phyloP scores from a whole-genome alignment of 2,113 vertebrate genomes.

The Corapipo altera region DNA sequence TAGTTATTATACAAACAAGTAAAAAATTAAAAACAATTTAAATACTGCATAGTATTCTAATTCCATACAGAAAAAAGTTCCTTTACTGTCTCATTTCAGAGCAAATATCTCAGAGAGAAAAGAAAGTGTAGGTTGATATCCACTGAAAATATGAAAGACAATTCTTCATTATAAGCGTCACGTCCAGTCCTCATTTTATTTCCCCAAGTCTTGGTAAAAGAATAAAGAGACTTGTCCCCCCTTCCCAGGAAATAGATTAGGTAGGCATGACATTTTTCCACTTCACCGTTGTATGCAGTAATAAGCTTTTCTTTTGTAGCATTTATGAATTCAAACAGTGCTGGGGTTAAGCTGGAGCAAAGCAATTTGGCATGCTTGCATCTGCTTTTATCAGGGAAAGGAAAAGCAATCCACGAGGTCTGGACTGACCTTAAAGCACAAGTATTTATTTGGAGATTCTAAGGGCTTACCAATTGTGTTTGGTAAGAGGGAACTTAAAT shows the following conservation, averaged over 20 bases:
- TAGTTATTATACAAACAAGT: background rate
- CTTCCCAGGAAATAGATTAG: constrained; percentile 64
- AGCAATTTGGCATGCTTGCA: constrained; percentile 70
- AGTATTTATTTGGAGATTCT: constrained; percentile 53
- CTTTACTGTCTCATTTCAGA: background rate
- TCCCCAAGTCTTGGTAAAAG: constrained; percentile 34
- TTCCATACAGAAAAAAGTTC: background rate
- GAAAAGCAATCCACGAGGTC: constrained; percentile 56
- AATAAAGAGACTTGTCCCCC: constrained; percentile 31
- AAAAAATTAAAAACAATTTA: background rate
- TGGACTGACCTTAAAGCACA: constrained; percentile 42
- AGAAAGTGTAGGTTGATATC: background rate
- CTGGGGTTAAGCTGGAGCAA: constrained; percentile 73
- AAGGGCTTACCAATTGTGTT: constrained; percentile 43
- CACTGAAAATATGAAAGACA: constrained; percentile 31
- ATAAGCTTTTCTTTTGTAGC: constrained; percentile 68
- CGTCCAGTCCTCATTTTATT: constrained; percentile 39
- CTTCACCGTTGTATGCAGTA: constrained; percentile 32
- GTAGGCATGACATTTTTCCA: constrained; percentile 57
- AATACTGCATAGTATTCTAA: background rate
- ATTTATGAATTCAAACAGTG: constrained; percentile 66
- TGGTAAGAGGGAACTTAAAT: constrained; percentile 38
- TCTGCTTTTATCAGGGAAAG: constrained; percentile 68
- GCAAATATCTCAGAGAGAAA: background rate
- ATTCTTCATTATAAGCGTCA: constrained; percentile 2